Percentiles rank a stretch among this genome's conserved stretches.
phyloP scores from a whole-genome alignment of 2,113 vertebrate genomes.

The Paratilapia polleni region DNA sequence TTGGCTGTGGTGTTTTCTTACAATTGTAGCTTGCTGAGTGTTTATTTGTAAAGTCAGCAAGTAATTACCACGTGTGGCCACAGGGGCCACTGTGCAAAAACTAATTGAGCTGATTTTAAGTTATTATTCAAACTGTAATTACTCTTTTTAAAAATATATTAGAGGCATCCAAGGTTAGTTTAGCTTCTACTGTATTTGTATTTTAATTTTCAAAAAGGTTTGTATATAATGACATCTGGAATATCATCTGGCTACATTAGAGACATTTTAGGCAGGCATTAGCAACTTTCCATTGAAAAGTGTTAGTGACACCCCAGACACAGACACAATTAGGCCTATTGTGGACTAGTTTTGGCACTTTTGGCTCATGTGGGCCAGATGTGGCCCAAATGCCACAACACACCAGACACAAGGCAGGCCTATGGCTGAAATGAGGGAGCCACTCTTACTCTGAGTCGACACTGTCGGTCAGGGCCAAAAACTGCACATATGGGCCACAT shows the following conservation, averaged over 20 bases:
- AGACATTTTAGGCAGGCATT: neutral
- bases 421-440: neutral
- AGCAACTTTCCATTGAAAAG: neutral
- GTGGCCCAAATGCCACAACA: neutral
- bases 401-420: neutral
- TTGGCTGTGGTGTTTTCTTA: no score
- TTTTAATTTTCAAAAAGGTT: no score
- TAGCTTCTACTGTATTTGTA: fast-evolving
- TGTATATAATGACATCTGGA: neutral
- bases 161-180: no score
- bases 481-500: neutral
- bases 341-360: neutral
- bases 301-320: neutral
- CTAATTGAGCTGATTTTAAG: neutral
- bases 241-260: neutral
- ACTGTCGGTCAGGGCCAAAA: neutral
- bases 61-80: no score
- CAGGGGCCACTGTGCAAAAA: neutral
- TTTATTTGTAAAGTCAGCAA: no score
- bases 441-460: neutral
- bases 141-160: no score
- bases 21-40: no score
- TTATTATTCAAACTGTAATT: neutral
- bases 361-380: neutral
- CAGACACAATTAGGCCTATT: neutral